Percentiles rank a stretch among this genome's conserved stretches.
phyloP scores from a whole-genome alignment of 2,888 invertebrate genomes.

The Hemithea aestivaria region DNA sequence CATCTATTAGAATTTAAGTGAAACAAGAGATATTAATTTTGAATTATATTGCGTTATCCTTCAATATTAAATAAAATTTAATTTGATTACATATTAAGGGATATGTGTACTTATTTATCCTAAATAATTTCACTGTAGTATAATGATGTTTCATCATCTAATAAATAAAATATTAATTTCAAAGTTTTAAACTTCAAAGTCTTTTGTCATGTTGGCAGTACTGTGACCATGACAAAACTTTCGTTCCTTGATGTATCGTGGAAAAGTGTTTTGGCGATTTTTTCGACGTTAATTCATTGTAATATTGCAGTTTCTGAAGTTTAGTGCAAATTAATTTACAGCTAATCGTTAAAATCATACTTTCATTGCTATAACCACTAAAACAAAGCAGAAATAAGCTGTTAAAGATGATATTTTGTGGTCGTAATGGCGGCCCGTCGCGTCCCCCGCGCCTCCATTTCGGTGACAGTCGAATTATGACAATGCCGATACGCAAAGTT shows the following conservation, averaged over 20 bases:
- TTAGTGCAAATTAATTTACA: slow-evolving; percentile 15
- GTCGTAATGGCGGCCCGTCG: slow-evolving; percentile 83
- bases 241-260: slow-evolving; percentile 57
- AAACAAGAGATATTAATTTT: background rate
- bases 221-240: slow-evolving; percentile 60
- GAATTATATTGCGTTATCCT: no score
- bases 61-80: no score
- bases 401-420: slow-evolving; percentile 74
- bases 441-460: slow-evolving; percentile 83
- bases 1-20: slow-evolving; percentile 30
- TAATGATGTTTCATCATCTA: no score
- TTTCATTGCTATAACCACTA: slow-evolving; percentile 23
- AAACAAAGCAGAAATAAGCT: slow-evolving; percentile 10
- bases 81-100: no score
- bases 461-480: slow-evolving; percentile 81
- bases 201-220: slow-evolving; percentile 42
- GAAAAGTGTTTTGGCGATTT: slow-evolving; percentile 42
- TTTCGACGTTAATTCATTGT: slow-evolving; percentile 4
- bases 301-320: slow-evolving; percentile 3
- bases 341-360: slow-evolving; percentile 21
- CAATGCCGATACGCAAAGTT: slow-evolving; percentile 72
- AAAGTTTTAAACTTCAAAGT: background rate
- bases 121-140: no score
- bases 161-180: no score
- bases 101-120: no score